A percentile compares a stretch with the other conserved stretches of the same genome.
Evolutionary conservation across 2,797 vertebrate species (phyloP).

Genomic region (Poecilia velifera): DNA sequence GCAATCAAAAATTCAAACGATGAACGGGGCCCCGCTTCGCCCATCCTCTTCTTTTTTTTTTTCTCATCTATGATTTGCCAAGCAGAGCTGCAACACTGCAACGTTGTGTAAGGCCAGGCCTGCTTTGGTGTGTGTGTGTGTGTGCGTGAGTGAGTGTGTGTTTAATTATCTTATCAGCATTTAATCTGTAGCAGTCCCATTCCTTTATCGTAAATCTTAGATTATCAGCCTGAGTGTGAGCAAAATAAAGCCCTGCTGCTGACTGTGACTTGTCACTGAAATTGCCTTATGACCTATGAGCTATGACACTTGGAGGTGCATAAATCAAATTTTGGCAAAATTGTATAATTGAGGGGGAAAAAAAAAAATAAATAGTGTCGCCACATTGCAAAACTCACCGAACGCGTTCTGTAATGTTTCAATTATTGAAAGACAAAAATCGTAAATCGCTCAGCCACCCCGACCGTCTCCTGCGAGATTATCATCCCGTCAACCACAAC

Average conservation of each 20-base stretch:
- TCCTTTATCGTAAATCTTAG: slow-evolving; percentile 76
- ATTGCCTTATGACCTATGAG: slow-evolving; percentile 63
- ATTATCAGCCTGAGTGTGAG: slow-evolving; percentile 62
- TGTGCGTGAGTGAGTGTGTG: slow-evolving; percentile 49
- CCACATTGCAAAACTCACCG: slow-evolving; percentile 54
- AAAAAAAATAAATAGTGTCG: slow-evolving; percentile 34
- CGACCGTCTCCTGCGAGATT: slow-evolving; percentile 68
- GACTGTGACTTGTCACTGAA: slow-evolving; percentile 65
- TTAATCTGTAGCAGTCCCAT: slow-evolving; percentile 73
- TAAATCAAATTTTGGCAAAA: slow-evolving; percentile 67
- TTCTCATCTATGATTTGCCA: slow-evolving; percentile 61
- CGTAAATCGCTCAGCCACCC: slow-evolving; percentile 42
- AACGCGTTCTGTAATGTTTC: slow-evolving; percentile 53
- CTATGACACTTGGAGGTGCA: slow-evolving; percentile 57
- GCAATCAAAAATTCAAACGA: slow-evolving; percentile 80
- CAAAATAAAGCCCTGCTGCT: slow-evolving; percentile 60
- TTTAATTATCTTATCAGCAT: slow-evolving; percentile 78
- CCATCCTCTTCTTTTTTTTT: slow-evolving; percentile 60
- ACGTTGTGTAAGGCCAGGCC: slow-evolving; percentile 66
- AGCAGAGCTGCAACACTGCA: slow-evolving; percentile 66
- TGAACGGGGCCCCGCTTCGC: slow-evolving; percentile 69
- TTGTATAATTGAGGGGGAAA: neutral
- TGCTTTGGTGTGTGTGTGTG: slow-evolving; percentile 23
- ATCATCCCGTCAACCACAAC: slow-evolving; percentile 67
- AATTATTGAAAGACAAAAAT: slow-evolving; percentile 53